phyloP scores from a whole-genome alignment of 2,888 invertebrate species.

The Pollenia griseotomentosa region DNA sequence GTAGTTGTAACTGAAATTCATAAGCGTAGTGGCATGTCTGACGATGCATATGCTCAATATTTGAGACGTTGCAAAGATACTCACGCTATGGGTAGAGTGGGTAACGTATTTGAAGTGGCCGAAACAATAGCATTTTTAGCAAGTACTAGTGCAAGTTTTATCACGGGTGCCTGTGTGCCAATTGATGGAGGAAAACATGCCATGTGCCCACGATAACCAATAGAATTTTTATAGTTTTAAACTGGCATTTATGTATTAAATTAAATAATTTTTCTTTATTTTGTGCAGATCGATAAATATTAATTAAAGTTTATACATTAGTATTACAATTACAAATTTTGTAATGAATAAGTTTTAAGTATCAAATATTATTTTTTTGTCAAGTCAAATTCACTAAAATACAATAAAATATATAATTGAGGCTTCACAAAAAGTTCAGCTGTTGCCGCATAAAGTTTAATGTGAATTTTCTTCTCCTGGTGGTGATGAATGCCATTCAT shows the following conservation, averaged over 20 bases:
- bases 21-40: slow-evolving; percentile 90
- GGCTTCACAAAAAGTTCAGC: too few relatives aligned
- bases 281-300: too few relatives aligned
- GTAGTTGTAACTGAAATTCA: slow-evolving; percentile 94
- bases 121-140: slow-evolving; percentile 95
- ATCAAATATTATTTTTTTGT: background rate
- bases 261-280: too few relatives aligned
- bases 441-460: background rate
- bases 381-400: background rate
- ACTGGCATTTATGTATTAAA: too few relatives aligned
- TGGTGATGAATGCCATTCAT: slow-evolving; percentile 52
- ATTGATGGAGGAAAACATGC: slow-evolving; percentile 87
- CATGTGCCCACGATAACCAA: slow-evolving; percentile 88
- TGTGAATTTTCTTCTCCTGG: slow-evolving; percentile 3
- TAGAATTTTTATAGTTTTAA: background rate
- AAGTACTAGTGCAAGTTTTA: slow-evolving; percentile 89
- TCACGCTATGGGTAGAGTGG: slow-evolving; percentile 94
- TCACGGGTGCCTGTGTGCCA: slow-evolving; percentile 89
- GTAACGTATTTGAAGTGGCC: slow-evolving; percentile 92
- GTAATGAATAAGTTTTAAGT: too few relatives aligned
- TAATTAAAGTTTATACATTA: too few relatives aligned
- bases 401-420: too few relatives aligned
- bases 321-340: too few relatives aligned
- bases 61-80: slow-evolving; percentile 91
- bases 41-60: slow-evolving; percentile 90